Conservation (phyloP, 2,888 invertebrate genomes). For the Operophtera brumata region DNA sequence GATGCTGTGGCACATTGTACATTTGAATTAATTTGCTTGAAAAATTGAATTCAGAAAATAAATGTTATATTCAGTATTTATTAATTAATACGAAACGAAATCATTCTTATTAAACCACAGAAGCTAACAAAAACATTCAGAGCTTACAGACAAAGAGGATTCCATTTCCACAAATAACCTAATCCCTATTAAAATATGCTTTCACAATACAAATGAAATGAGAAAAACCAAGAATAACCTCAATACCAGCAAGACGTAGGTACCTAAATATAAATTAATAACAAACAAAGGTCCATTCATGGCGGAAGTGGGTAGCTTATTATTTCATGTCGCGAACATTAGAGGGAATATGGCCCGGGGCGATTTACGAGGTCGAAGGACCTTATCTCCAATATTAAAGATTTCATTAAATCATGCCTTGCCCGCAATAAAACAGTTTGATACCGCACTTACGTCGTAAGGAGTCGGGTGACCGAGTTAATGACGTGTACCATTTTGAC, state of each 20-base stretch:
- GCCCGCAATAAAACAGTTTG: conserved; percentile 78
- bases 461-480: conserved; percentile 71
- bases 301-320: conserved; percentile 29
- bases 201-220: conserved; percentile 3
- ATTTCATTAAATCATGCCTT: conserved; percentile 78
- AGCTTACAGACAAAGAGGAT: conserved; percentile 2
- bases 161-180: conserved; percentile 6
- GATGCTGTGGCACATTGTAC: too few species aligned
- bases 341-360: conserved; percentile 58
- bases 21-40: too few species aligned
- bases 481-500: conserved; percentile 69
- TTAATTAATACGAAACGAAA: too few species aligned
- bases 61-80: too few species aligned
- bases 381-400: conserved; percentile 76
- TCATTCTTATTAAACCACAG: not conserved
- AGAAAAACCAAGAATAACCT: not conserved
- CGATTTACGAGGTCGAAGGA: conserved; percentile 58
- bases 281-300: conserved; percentile 28
- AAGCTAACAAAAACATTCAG: not conserved
- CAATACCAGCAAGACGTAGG: not conserved
- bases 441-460: conserved; percentile 68
- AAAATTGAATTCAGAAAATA: too few species aligned
- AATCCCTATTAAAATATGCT: conserved; percentile 6
- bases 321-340: conserved; percentile 45
- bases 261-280: conserved; percentile 26